Percentiles rank a stretch among this genome's conserved stretches.
These are phyloP conservation scores for Motacilla alba DNA, from an alignment of 2,113 vertebrate genomes.

Conservation along the genomic window DNA sequence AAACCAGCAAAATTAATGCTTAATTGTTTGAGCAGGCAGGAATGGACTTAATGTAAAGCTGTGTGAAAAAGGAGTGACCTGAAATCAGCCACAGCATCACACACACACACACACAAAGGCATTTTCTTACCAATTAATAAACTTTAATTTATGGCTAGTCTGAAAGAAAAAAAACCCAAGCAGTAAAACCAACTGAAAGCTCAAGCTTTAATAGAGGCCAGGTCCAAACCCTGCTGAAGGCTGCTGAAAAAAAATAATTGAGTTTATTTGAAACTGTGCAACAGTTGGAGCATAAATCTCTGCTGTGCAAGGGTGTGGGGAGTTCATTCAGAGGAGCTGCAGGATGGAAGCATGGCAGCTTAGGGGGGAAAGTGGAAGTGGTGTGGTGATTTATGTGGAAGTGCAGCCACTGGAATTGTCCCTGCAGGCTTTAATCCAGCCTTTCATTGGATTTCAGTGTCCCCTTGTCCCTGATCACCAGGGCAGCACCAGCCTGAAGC, in stretches of 20 bases:
- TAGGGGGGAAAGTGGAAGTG: too few relatives aligned
- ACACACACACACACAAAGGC: neutral
- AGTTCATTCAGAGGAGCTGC: neutral
- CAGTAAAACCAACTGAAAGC: neutral
- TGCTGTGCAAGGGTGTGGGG: neutral
- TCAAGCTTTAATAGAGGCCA: neutral
- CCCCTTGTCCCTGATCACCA: neutral
- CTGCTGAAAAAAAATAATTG: neutral
- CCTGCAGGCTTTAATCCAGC: neutral
- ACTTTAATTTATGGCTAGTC: neutral
- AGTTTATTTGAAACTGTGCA: neutral
- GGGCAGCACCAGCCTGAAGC: neutral
- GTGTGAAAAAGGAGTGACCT: neutral
- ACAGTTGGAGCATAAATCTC: neutral
- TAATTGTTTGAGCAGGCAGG: neutral
- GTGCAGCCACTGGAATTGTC: accelerated
- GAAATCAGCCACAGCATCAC: neutral
- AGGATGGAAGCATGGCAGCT: accelerated
- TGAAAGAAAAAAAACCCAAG: neutral
- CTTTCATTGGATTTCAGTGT: neutral
- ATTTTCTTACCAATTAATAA: neutral
- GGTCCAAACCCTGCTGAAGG: neutral
- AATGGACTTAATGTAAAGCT: neutral
- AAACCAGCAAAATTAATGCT: neutral
- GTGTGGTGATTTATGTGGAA: neutral